Conservation (phyloP, 2,113 vertebrate species). For the Clarias batrachus region DNA sequence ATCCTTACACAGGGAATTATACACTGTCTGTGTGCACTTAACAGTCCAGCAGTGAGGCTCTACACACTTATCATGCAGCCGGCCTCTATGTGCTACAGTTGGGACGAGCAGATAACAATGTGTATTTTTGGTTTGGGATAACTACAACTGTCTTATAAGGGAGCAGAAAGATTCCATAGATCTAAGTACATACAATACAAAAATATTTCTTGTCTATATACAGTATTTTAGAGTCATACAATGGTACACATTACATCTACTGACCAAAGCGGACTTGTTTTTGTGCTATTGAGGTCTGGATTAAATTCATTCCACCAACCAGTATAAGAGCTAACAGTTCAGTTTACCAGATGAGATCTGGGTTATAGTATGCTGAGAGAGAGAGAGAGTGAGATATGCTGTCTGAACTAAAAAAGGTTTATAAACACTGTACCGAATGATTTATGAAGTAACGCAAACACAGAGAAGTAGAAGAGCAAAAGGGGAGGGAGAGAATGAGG, state of each 20-base stretch:
- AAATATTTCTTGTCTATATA: background rate
- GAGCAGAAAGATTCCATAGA: background rate
- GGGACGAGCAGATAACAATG: background rate
- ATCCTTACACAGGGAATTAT: background rate
- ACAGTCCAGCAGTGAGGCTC: background rate
- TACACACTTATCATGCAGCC: background rate
- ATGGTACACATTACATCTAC: background rate
- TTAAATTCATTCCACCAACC: background rate
- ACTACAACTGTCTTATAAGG: background rate
- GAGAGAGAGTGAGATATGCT: background rate
- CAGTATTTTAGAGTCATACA: background rate
- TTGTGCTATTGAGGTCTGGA: background rate
- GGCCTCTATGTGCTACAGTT: background rate
- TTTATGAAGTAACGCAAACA: background rate
- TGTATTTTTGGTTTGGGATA: background rate
- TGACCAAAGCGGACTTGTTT: background rate
- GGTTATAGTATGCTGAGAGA: background rate
- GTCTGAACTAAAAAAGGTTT: background rate
- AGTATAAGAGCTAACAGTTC: background rate
- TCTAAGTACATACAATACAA: background rate
- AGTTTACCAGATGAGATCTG: background rate
- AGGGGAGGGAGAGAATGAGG: background rate
- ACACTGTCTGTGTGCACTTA: background rate
- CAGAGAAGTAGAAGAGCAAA: background rate
- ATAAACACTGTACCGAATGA: background rate